Evolutionary conservation across 64 coral and sea anemone species (phyloP), one percentile per base, ranked within the genome.

Genomic region (Montipora capricornis): DNA sequence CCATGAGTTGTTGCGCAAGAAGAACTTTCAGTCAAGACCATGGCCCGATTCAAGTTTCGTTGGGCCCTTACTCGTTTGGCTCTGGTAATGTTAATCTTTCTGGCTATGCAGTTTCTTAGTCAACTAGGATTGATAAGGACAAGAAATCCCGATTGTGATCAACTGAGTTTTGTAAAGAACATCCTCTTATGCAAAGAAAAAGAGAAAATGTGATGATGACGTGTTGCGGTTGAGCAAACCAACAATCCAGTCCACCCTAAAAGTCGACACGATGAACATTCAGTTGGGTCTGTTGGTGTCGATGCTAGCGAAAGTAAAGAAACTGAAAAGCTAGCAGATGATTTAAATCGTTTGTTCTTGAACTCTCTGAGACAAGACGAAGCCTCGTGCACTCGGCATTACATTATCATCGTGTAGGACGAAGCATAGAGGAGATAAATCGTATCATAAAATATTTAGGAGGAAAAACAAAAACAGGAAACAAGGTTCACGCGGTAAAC

Each of bases 111-210:
- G 24, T 53, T 96, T 15, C 52, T 94, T 75, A 96, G 91, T 53
- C 95, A 96, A 59, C 62, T 96, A 68, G 92, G 91, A 16, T 64
- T 96, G 60, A 24, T 96, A 53, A 95, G 55, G 9, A 90, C 60
- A 57, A 81, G 55, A 20, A 68, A 73, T 15, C 80, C 88, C 37
- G 88, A 95, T 11, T 82, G 89, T 26, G 88, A 95, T 17, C 79
- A 95, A 44, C 75, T 84, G 58, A 24, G 55, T 2, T 55, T 78
- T 45, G 76, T 9, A 84, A 84, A 57, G 77, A 90, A 44, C 68
- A 24, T 45, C 15, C 79, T 12, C 78, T 80, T 5, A 37, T 78
- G 16, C 79, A 90, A 46, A 59, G 68, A 26, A 19, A 89, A 19
- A 9, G 20, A 4, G 44, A 15, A 47, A 60, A 73, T 13, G 51